These are phyloP conservation scores for Eilema depressum DNA, from an alignment of 2,888 invertebrate species.

Conservation along the genomic window DNA sequence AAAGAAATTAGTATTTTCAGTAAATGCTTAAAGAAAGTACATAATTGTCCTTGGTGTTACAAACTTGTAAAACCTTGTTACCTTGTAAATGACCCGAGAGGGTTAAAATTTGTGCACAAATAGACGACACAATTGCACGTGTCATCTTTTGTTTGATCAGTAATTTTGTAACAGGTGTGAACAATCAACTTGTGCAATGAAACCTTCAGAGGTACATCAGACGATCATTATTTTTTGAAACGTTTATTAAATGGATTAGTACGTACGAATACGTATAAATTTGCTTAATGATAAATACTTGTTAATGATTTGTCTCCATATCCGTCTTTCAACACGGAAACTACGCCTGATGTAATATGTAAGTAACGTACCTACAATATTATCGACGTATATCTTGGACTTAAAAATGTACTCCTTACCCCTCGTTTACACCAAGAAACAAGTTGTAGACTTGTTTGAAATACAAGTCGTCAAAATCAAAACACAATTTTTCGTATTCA, in stretches of 20 bases:
- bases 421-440: too few relatives aligned
- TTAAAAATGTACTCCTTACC: too few relatives aligned
- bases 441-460: too few relatives aligned
- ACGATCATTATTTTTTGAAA: background rate
- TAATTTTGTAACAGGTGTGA: constrained; percentile 18
- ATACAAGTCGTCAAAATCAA: too few relatives aligned
- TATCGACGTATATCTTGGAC: too few relatives aligned
- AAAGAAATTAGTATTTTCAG: too few relatives aligned
- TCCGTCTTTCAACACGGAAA: background rate
- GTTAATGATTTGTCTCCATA: constrained; percentile 10
- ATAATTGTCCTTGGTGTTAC: too few relatives aligned
- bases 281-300: background rate
- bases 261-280: background rate
- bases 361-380: too few relatives aligned
- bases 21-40: too few relatives aligned
- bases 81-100: background rate
- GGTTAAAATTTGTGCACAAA: background rate
- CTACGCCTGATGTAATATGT: background rate
- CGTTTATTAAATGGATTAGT: background rate
- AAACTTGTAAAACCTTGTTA: background rate
- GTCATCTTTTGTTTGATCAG: constrained; percentile 22
- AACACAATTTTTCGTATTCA: too few relatives aligned
- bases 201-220: constrained; percentile 18
- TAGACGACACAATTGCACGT: constrained; percentile 2
- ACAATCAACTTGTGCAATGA: constrained; percentile 35